Base-by-base conservation (phyloP, 2,113 vertebrate species). In the Leptocoma aspasia region DNA sequence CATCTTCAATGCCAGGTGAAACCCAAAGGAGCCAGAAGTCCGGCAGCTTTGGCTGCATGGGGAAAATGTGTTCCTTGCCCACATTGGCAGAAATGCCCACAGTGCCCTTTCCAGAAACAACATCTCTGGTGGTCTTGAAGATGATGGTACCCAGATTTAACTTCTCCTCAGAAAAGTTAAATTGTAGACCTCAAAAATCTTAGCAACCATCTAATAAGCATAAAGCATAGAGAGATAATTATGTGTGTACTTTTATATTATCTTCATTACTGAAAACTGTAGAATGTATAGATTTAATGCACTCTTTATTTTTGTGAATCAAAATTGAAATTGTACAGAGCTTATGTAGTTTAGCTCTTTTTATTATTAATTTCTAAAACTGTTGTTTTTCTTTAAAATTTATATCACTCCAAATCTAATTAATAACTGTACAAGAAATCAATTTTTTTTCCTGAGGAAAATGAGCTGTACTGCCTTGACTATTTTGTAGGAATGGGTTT, bases 341-440 rank as follows among this genome's bases (percentile, higher is more conserved):
- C 3, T 75, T 41, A 41, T 6, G 2, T 27, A n/a, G 7, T 52
- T 85, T 50, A 27, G 4, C 8, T 79, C 2, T 44, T 80, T 66
- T 60, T 65, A 57, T 65, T 33, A 47, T 31, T 82, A 57, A 2
- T 17, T 39, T 82, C 8, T 86, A 84, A 70, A 89, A 21, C 3
- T 18, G 7, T 30, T 66, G 4, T 20, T 90, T 81, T 92, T 33
- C 45, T 71, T 81, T 86, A 65, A 80, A 89, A 79, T 59, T 52
- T 79, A 2, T 41, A 63, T 49, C 22, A 22, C 15, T 24, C n/a
- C 30, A 16, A 56, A 39, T 72, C 31, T 33, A 91, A 54, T 57
- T 95, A 96, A 63, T 70, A 90, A 93, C 23, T 41, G 7, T 50
- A 63, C 30, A 82, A 92, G n/a, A 71, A 82, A 91, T 83, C 13